phyloP scores from a whole-genome alignment of 92 coral and sea anemone species.

The Porites cylindrica region DNA sequence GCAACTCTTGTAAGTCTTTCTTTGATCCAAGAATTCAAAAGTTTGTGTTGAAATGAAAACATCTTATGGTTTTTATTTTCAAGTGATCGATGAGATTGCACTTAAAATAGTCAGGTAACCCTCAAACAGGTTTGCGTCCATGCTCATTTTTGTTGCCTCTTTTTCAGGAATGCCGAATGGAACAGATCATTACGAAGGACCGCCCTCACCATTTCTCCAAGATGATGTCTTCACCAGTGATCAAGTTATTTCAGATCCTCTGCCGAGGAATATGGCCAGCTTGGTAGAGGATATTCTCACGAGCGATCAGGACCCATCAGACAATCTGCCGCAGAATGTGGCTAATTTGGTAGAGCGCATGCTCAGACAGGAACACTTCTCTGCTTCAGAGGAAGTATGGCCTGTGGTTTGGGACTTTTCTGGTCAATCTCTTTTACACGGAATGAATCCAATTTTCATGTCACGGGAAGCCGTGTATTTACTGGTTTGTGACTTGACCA shows the following conservation, averaged over 20 bases:
- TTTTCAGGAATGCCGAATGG: not conserved
- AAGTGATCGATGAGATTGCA: no score
- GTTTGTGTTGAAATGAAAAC: no score
- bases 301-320: conserved; percentile 6
- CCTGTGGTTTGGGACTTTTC: conserved; percentile 60
- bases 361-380: conserved; percentile 11
- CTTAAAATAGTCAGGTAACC: not conserved
- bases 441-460: conserved; percentile 50
- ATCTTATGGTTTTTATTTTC: no score
- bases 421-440: conserved; percentile 47
- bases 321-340: conserved; percentile 17
- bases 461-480: conserved; percentile 46
- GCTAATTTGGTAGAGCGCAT: conserved; percentile 35
- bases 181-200: not conserved
- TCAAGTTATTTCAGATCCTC: not conserved
- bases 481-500: conserved; percentile 39
- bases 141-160: not conserved
- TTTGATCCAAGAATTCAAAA: no score
- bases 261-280: conserved; percentile 12
- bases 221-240: conserved; percentile 34
- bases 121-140: not conserved
- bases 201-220: conserved; percentile 1
- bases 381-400: conserved; percentile 29
- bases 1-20: no score
- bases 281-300: conserved; percentile 38